Evolutionary conservation across 2,797 vertebrate species (phyloP), one percentile per base, ranked within the genome.

Genomic region (Gymnoscopelus braueri): DNA sequence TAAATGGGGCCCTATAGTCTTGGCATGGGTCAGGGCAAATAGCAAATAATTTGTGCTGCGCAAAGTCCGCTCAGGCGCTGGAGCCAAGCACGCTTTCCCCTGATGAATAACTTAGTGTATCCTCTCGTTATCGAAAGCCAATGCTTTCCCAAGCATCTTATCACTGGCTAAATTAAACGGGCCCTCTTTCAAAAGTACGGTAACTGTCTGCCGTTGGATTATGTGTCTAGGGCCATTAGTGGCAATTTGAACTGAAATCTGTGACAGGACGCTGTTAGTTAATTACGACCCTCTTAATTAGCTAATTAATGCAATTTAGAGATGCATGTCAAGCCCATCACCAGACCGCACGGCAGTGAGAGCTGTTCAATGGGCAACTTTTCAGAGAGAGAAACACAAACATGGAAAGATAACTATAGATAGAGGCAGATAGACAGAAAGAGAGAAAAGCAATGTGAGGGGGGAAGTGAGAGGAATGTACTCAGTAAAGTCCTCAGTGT

Each of bases 51-150:
- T 66, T 6, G 39, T 60, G 71, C 73, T 80, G 77, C 75, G 75
- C 83, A 79, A 77, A 61, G 59, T 35, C 71, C n/a, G 83, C 80
- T 81, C 19, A 53, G 80, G 67, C 72, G 50, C 71, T 32, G 47
- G 49, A 48, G 13, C 52, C 32, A 55, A 74, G 74, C 58, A 24
- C 12, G 50, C 12, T 13, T 8, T 13, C 72, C 48, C 10, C 72
- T 89, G 83, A 90, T 91, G 67, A 90, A 89, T 91, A 89, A 89
- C 87, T 85, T 84, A 90, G 56, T 75, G 71, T 53, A 26, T 83
- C 63, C 77, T 77, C 74, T 83, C 78, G 77, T 88, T 84, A 89
- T 74, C 75, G 82, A 86, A 86, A 85, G 69, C 68, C 72, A 78
- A 77, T 71, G 77, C 77, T 80, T 82, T 87, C 64, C 78, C 81